Conservation (phyloP, 2,113 vertebrate species). For the Cranoglanis bouderius region DNA sequence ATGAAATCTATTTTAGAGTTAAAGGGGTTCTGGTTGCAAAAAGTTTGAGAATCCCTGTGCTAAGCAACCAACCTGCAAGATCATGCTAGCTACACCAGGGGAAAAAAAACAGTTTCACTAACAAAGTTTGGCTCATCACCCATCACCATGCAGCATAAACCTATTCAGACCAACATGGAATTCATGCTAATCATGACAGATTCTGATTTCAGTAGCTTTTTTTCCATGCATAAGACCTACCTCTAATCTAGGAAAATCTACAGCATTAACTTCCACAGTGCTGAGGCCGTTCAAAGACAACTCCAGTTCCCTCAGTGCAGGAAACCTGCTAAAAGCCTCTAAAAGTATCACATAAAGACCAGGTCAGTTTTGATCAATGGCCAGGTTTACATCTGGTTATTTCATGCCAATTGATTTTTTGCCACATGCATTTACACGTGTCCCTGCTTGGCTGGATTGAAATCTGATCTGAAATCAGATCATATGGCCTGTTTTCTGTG, state of each 20-base stretch:
- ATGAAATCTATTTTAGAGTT: background rate
- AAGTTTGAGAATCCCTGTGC: background rate
- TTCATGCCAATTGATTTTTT: background rate
- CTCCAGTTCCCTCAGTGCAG: conserved; percentile 76
- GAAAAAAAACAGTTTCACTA: background rate
- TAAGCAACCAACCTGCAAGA: background rate
- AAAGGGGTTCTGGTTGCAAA: background rate
- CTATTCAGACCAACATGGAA: background rate
- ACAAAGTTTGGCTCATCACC: background rate
- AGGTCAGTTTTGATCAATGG: background rate
- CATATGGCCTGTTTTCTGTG: background rate
- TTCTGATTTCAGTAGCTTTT: background rate
- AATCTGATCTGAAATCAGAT: background rate
- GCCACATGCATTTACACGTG: background rate
- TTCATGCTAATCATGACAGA: background rate
- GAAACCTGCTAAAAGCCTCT: conserved; percentile 78
- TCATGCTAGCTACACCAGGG: background rate
- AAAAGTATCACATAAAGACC: background rate
- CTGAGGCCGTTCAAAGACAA: conserved; percentile 79
- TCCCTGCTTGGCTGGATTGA: background rate
- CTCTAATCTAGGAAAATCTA: conserved; percentile 80
- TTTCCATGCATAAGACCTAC: conserved; percentile 60
- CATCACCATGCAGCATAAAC: background rate
- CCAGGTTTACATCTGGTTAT: background rate
- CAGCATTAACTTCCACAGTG: conserved; percentile 67